Base-by-base conservation (phyloP, 2,888 invertebrate species). In the Dasysyrphus tricinctus region DNA sequence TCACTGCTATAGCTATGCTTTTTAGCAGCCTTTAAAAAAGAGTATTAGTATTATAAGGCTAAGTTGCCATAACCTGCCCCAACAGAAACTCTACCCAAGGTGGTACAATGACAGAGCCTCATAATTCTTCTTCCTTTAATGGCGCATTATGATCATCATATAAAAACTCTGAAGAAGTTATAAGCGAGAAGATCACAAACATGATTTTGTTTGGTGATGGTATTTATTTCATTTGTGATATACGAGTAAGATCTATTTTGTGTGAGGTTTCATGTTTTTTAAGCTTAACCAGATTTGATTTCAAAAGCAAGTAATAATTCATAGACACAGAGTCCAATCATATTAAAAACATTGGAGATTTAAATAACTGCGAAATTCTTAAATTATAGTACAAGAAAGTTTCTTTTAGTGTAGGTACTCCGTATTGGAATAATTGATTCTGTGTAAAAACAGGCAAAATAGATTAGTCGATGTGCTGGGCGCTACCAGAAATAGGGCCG, bases 41-140 rank as follows among this genome's bases (percentile, higher is more conserved):
- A 24, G 16, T 39, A 29, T n/a, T n/a, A n/a, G n/a, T n/a, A n/a
- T n/a, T n/a, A n/a, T 54, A 42, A 69, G 54, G 69, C 69, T 29
- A 54, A 6, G 29, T 39, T 24, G 5, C 51, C 29, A 69, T 54
- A 69, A 69, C 54, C 34, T 56, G 61, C 44, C 37, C 16, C 24
- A 42, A 69, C 39, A 44, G 44, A 19, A 49, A 14, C 49, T 61
- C 12, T 42, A 59, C 12, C 47, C 51, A 34, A 80, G 24, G 63
- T 47, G 44, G 67, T 47, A 12, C 49, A 54, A 74, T 59, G 57
- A 42, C 67, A 57, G 29, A 57, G 49, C 65, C 49, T 59, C 73
- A 57, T 63, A 73, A 73, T 65, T 65, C 63, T 39, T 77, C 24
- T 44, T 34, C 67, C 61, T 42, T 47, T 63, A 72, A 72, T 79